Base-by-base conservation (phyloP, 2,888 invertebrate species). In the Lampropteryx suffumata region DNA sequence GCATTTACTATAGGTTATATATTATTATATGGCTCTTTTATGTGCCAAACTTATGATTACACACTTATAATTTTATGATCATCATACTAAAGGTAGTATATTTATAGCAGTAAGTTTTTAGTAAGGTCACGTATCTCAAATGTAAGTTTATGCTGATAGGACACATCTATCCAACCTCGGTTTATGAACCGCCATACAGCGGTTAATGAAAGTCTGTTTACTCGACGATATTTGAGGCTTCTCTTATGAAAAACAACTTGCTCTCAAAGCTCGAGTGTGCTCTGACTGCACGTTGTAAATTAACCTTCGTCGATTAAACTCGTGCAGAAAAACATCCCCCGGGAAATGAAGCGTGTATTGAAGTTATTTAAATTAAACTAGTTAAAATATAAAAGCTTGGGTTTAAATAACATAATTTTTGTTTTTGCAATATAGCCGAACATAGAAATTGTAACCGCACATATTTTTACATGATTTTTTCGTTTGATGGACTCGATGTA, bases 141-240 rank as follows among this genome's bases (percentile, higher is more conserved):
- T 51, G 48, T 4, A 17, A 17, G 17, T 17, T 17, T 17, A 3
- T 17, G 17, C 17, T 17, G 2, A 2, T 17, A 17, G 17, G 17
- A 17, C 17, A 70, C 55, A 62, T 61, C 46, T 59, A 59, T 55
- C 58, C 44, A 52, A 60, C 58, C 49, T 51, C 54, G 57, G 57
- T 64, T 57, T 61, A 61, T 60, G 57, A 55, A 53, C 39, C 53
- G 40, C 59, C 39, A 44, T 47, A 50, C 40, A 47, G 26, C 54
- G 12, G 55, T 57, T 62, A 55, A 62, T 64, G 67, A 61, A 50
- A 60, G 58, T 61, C 62, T 63, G 51, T 57, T 61, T 50, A 55
- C 39, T 41, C 44, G 9, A 28, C 43, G 51, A 42, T 51, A 53
- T 59, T 52, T 47, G 50, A 42, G 33, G 42, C 50, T 56, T 43